Evolutionary conservation across 2,888 invertebrate genomes (phyloP).

Genomic region (Nemotelus pantherinus): DNA sequence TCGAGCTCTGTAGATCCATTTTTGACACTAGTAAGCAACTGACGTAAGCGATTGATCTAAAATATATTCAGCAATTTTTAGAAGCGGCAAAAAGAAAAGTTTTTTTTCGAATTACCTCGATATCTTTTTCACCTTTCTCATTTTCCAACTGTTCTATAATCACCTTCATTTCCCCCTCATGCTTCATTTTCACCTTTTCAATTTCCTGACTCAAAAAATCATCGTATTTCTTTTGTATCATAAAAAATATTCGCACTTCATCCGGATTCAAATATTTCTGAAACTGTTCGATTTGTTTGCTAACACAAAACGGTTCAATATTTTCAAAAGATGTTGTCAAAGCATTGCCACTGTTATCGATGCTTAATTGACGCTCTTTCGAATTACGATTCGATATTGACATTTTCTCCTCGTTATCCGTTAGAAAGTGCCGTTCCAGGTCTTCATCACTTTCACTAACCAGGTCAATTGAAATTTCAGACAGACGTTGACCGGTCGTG

Average conservation of each 20-base stretch:
- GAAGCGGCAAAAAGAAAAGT: background rate
- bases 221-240: slow-evolving; percentile 69
- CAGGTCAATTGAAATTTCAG: slow-evolving; percentile 64
- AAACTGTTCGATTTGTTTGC: slow-evolving; percentile 63
- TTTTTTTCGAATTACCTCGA: slow-evolving; percentile 65
- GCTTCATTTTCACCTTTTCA: slow-evolving; percentile 64
- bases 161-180: slow-evolving; percentile 60
- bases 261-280: slow-evolving; percentile 61
- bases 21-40: slow-evolving; percentile 69
- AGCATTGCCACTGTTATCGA: background rate
- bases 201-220: slow-evolving; percentile 69
- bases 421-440: slow-evolving; percentile 59
- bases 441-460: slow-evolving; percentile 64
- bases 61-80: slow-evolving; percentile 6
- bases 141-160: slow-evolving; percentile 65
- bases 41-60: slow-evolving; percentile 63
- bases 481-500: slow-evolving; percentile 60
- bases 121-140: slow-evolving; percentile 69
- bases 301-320: slow-evolving; percentile 57
- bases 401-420: slow-evolving; percentile 59
- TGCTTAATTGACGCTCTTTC: slow-evolving; percentile 55
- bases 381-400: slow-evolving; percentile 58
- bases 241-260: slow-evolving; percentile 62
- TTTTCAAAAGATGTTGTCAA: slow-evolving; percentile 16
- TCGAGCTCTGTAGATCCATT: slow-evolving; percentile 70